Base-by-base conservation (phyloP, 2,797 vertebrate genomes). In the Phoeniculus purpureus region DNA sequence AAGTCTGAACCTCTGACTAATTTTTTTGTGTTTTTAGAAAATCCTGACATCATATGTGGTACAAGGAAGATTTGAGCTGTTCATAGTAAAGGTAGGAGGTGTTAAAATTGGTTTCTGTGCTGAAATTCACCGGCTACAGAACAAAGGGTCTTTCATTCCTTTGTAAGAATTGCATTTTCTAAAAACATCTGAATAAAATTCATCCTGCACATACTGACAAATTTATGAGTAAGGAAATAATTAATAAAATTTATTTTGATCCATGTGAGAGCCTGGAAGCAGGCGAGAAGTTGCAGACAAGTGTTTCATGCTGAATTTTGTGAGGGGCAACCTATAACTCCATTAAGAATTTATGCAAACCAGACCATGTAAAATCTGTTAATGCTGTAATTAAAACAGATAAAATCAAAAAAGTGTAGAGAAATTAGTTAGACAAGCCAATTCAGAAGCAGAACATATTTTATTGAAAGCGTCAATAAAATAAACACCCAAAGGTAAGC, bases 51-150 rank as follows among this genome's bases (percentile, higher is more conserved):
- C n/a, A 21, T 87, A 82, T 8, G 37, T 66, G 52, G 19, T 55
- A 25, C 8, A 79, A 73, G 56, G 85, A 80, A 79, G 12, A 70
- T 85, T 77, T 66, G 48, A n/a, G 48, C 68, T 85, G 52, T 70
- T 82, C 89, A 65, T 85, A 76, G 70, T 61, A 32, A 80, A 87
- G 58, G 89, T 89, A 83, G 86, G 89, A 87, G 68, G 89, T 73
- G 61, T 73, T 87, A 90, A 89, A 87, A 89, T 61, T 64, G 27
- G 27, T 80, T 85, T 88, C 50, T 83, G 14, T 67, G 40, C 31
- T 78, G 72, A 84, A 81, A 83, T 10, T 70, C 60, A 51, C 25
- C 7, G 16, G 64, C 45, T 59, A 78, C 12, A 81, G 59, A 83
- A 90, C 73, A 90, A 85, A 92, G 50, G 56, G 70, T 71, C 60